Conservation (phyloP, 2,797 vertebrate species). For the Vultur gryphus region DNA sequence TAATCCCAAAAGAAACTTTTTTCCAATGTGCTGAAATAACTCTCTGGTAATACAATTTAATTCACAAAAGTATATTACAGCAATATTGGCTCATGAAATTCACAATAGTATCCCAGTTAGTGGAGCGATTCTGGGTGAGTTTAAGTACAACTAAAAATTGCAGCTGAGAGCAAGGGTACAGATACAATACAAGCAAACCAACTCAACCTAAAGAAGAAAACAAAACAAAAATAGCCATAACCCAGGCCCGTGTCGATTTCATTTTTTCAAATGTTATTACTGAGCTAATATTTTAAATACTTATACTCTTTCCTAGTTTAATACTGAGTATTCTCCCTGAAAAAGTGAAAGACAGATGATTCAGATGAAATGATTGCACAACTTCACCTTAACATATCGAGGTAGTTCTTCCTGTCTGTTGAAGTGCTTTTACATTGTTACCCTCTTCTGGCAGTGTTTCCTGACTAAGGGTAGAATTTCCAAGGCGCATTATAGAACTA, state of each 20-base stretch:
- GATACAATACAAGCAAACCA: background rate
- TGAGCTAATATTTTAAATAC: background rate
- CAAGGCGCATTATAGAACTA: background rate
- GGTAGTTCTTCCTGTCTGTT: background rate
- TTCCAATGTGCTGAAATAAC: background rate
- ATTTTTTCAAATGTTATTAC: background rate
- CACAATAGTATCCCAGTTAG: background rate
- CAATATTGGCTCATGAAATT: background rate
- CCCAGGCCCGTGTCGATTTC: fast-evolving
- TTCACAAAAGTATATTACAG: background rate
- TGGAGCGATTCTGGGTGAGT: background rate
- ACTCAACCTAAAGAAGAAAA: background rate
- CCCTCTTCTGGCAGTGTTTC: background rate
- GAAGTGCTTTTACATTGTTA: background rate
- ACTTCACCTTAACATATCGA: background rate
- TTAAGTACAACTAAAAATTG: background rate
- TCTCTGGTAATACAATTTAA: background rate
- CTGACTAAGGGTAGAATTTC: background rate
- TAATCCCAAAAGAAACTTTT: background rate
- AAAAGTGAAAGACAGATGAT: background rate
- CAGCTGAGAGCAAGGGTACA: background rate
- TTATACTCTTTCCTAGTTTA: background rate
- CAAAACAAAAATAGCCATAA: background rate
- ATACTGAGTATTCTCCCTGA: background rate
- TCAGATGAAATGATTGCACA: background rate